A percentile compares a stretch with the other conserved stretches of the same genome.
phyloP scores from a whole-genome alignment of 2,113 vertebrate genomes.

The Cepphus grylle region DNA sequence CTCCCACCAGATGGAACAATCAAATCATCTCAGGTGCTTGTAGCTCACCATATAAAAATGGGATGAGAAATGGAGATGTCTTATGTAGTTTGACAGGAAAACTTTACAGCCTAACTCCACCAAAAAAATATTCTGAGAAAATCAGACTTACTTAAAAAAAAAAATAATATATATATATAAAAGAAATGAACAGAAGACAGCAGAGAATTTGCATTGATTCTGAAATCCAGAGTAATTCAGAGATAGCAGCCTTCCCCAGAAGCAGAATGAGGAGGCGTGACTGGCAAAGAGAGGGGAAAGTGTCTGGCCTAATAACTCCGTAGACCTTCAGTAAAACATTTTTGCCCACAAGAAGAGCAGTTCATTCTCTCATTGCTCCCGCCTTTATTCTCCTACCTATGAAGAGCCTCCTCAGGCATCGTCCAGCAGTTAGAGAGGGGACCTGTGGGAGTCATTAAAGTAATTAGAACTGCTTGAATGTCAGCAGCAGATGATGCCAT shows the following conservation, averaged over 20 bases:
- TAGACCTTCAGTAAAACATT: not conserved
- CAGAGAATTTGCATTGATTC: not conserved
- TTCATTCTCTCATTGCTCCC: not conserved
- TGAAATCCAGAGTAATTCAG: not conserved
- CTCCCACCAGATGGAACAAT: not conserved
- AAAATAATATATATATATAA: accelerated
- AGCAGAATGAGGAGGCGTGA: not conserved
- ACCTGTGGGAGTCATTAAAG: slow-evolving; percentile 38
- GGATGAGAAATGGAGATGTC: not conserved
- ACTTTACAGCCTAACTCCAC: not conserved
- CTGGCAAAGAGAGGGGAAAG: not conserved
- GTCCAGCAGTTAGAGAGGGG: not conserved
- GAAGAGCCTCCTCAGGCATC: slow-evolving; percentile 25
- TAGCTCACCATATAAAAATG: not conserved
- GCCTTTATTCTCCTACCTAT: not conserved
- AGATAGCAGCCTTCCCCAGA: not conserved
- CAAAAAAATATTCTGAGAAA: not conserved
- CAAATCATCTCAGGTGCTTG: not conserved
- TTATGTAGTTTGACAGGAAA: not conserved
- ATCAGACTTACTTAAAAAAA: not conserved
- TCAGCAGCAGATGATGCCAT: slow-evolving; percentile 49
- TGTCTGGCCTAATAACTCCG: not conserved
- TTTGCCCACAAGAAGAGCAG: not conserved
- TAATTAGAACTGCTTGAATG: slow-evolving; percentile 40
- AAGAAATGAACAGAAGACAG: not conserved